Percentiles rank a stretch among this genome's conserved stretches.
Evolutionary conservation across 2,888 invertebrate genomes (phyloP).

Genomic region (Tetragonula carbonaria): DNA sequence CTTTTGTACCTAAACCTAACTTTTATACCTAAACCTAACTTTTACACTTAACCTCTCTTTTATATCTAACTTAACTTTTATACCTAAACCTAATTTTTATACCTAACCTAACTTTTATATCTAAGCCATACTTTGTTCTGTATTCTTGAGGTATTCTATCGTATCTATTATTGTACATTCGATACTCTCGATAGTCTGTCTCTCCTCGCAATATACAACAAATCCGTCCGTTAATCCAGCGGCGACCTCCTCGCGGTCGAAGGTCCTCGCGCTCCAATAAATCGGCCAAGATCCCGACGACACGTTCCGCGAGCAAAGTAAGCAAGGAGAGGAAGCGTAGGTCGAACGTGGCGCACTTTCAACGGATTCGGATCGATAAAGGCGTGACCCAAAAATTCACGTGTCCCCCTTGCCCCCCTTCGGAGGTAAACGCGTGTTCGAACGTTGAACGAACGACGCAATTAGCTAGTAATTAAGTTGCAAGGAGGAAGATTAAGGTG

Average conservation of each 20-base stretch:
- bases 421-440: conserved; percentile 22
- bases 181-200: background rate
- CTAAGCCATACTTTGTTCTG: too few species aligned
- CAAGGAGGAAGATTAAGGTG: background rate
- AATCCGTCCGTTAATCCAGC: background rate
- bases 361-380: conserved; percentile 40
- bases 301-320: conserved; percentile 23
- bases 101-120: too few species aligned
- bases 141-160: background rate
- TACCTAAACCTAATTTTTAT: too few species aligned
- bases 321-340: conserved; percentile 27
- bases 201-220: background rate
- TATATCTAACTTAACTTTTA: too few species aligned
- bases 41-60: too few species aligned
- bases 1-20: too few species aligned
- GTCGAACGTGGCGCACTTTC: conserved; percentile 25
- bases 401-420: background rate
- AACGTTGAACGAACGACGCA: conserved; percentile 20
- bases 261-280: conserved; percentile 31
- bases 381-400: conserved; percentile 50
- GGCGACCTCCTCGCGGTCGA: background rate
- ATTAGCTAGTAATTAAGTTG: conserved; percentile 35
- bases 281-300: conserved; percentile 18
- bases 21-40: too few species aligned
- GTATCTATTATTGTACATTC: background rate